These are phyloP conservation scores for Protobothrops flavoviridis DNA, from an alignment of 2,113 vertebrate species.

Conservation along the genomic window DNA sequence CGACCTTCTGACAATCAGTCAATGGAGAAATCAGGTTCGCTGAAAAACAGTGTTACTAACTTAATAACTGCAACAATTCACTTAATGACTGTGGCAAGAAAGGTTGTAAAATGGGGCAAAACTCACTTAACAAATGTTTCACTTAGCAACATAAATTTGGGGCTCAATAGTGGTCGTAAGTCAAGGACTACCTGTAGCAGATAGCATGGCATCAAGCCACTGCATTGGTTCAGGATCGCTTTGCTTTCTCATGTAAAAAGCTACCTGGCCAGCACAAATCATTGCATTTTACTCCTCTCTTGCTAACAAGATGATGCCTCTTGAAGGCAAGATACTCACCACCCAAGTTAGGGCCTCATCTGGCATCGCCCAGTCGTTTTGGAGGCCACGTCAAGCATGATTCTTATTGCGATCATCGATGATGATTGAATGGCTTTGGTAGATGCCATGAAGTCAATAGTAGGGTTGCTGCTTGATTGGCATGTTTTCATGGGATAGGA, in stretches of 20 bases:
- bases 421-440: not conserved
- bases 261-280: not conserved
- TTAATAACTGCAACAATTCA: not conserved
- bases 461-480: not conserved
- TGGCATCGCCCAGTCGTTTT: not conserved
- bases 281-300: not conserved
- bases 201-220: not conserved
- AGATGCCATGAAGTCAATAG: not conserved
- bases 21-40: not conserved
- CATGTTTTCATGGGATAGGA: not conserved
- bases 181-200: not conserved
- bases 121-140: not conserved
- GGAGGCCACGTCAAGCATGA: not conserved
- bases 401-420: not conserved
- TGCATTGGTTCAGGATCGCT: fast-evolving
- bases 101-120: not conserved
- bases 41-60: not conserved
- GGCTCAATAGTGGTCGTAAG: not conserved
- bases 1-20: not conserved
- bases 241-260: not conserved
- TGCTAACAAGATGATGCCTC: not conserved
- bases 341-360: not conserved
- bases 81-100: not conserved
- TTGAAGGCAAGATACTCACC: not conserved
- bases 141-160: not conserved